Conservation (phyloP, 2,113 vertebrate species). For the Tauraco erythrolophus region DNA sequence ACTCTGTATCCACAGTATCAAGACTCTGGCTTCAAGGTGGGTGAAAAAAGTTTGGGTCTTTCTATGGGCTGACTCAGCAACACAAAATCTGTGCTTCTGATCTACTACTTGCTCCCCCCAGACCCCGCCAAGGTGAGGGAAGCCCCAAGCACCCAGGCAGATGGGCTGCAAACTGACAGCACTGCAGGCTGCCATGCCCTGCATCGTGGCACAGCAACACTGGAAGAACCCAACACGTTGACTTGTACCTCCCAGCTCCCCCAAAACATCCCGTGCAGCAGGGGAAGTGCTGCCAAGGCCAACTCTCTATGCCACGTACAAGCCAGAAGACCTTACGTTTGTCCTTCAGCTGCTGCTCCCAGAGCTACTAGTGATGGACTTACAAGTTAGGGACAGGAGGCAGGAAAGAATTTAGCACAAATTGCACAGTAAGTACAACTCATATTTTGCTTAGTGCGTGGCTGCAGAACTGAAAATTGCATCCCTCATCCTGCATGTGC, state of each 20-base stretch:
- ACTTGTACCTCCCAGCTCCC: not conserved
- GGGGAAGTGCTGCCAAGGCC: not conserved
- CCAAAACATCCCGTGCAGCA: fast-evolving
- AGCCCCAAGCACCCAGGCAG: not conserved
- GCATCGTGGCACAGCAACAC: not conserved
- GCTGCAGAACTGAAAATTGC: not conserved
- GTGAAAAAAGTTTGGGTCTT: not conserved
- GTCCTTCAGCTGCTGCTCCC: not conserved
- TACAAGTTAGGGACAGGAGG: not conserved
- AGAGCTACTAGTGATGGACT: not conserved
- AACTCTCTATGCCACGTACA: fast-evolving
- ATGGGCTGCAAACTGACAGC: fast-evolving
- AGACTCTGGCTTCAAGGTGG: not conserved
- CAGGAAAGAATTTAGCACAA: not conserved
- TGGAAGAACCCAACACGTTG: fast-evolving
- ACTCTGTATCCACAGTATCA: not conserved
- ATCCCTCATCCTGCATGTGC: not conserved
- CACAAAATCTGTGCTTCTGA: not conserved
- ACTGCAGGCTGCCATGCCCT: not conserved
- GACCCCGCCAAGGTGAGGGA: not conserved
- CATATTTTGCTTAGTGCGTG: not conserved
- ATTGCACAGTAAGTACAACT: not conserved
- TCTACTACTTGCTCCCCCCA: not conserved
- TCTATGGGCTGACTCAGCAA: not conserved
- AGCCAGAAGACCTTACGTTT: not conserved